These are phyloP conservation scores for Hippoglossus hippoglossus DNA, from an alignment of 2,797 vertebrate genomes.

Conservation along the genomic window DNA sequence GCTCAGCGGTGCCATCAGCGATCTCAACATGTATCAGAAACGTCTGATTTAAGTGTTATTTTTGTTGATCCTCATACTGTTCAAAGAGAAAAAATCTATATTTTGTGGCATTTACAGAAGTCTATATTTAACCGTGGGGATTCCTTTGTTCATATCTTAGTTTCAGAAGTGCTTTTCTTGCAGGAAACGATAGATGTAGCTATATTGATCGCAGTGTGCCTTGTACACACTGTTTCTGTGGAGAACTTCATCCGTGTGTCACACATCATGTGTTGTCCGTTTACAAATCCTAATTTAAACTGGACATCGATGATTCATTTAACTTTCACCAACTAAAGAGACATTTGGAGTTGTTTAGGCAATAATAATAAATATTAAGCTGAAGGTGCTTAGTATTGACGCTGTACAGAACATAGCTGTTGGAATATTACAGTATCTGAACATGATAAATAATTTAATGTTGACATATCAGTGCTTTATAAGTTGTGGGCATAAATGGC, in stretches of 20 bases:
- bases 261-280: slow-evolving; percentile 46
- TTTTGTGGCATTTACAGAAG: slow-evolving; percentile 61
- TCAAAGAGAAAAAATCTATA: slow-evolving; percentile 62
- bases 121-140: slow-evolving; percentile 71
- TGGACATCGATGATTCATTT: slow-evolving; percentile 37
- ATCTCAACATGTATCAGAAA: slow-evolving; percentile 27
- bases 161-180: slow-evolving; percentile 57
- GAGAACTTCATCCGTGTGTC: slow-evolving; percentile 61
- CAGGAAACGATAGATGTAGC: slow-evolving; percentile 63
- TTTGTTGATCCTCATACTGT: slow-evolving; percentile 66
- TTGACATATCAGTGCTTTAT: slow-evolving; percentile 73
- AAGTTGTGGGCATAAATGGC: slow-evolving; percentile 61
- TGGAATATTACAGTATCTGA: slow-evolving; percentile 56
- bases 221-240: slow-evolving; percentile 70
- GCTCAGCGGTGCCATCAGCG: slow-evolving; percentile 39
- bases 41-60: slow-evolving; percentile 66
- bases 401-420: slow-evolving; percentile 68
- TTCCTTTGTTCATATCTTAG: slow-evolving; percentile 64
- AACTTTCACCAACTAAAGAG: slow-evolving; percentile 37
- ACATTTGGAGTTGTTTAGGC: slow-evolving; percentile 60
- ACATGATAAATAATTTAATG: slow-evolving; percentile 55
- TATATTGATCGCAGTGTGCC: slow-evolving; percentile 66
- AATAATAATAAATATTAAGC: slow-evolving; percentile 72
- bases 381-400: slow-evolving; percentile 58
- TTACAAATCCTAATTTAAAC: slow-evolving; percentile 52